These are phyloP conservation scores for Coelopa frigida DNA, from an alignment of 1,140 invertebrate species.

Conservation along the genomic window DNA sequence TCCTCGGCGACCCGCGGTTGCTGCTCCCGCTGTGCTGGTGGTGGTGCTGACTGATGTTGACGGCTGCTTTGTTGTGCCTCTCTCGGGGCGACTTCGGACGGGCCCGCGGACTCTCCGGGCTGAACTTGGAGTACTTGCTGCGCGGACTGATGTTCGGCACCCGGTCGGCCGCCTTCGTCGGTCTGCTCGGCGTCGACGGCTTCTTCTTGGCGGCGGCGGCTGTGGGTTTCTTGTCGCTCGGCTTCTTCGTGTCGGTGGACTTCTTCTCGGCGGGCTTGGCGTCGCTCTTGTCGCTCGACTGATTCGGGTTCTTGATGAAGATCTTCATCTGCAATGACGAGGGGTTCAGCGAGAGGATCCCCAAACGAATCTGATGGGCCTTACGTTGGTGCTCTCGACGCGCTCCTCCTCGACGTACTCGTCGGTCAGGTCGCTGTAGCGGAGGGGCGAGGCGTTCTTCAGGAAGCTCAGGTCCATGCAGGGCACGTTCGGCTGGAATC, in stretches of 20 bases:
- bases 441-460: constrained; percentile 7
- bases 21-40: not conserved
- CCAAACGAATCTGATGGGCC: not conserved
- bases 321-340: constrained; percentile 6
- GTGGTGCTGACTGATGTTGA: too few species aligned
- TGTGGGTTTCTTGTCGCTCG: too few species aligned
- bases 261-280: not conserved
- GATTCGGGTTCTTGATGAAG: not conserved
- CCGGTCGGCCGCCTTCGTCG: too few species aligned
- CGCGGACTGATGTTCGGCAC: too few species aligned
- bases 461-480: constrained; percentile 6
- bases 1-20: not conserved
- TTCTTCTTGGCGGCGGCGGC: too few species aligned
- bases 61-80: too few species aligned
- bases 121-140: too few species aligned
- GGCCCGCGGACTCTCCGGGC: too few species aligned
- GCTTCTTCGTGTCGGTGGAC: not conserved
- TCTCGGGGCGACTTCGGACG: too few species aligned
- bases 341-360: not conserved
- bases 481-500: not conserved
- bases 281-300: not conserved
- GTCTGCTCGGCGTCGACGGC: too few species aligned
- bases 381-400: not conserved
- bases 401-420: not conserved
- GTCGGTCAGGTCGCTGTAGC: constrained; percentile 9